These are phyloP conservation scores for Falco naumanni DNA, from an alignment of 2,797 vertebrate genomes.

Conservation along the genomic window DNA sequence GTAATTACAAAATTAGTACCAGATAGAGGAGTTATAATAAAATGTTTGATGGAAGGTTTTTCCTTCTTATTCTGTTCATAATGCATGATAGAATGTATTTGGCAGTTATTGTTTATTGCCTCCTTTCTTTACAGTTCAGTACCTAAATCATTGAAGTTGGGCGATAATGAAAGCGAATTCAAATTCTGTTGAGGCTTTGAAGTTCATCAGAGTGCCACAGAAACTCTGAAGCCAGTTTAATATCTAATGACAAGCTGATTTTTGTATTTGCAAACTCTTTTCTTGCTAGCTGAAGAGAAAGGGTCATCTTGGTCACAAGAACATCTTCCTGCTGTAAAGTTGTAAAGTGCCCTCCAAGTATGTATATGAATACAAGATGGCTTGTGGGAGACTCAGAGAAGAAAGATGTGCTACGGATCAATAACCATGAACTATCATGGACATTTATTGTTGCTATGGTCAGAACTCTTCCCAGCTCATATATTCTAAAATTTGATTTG, in stretches of 20 bases:
- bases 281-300: not conserved
- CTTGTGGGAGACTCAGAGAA: not conserved
- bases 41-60: not conserved
- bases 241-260: not conserved
- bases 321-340: not conserved
- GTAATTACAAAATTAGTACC: not conserved
- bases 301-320: not conserved
- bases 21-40: not conserved
- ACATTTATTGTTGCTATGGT: not conserved
- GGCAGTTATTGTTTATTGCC: not conserved
- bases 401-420: not conserved
- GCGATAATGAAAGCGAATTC: not conserved
- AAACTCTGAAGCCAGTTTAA: not conserved
- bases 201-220: not conserved
- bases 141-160: not conserved
- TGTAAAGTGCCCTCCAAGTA: not conserved
- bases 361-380: not conserved
- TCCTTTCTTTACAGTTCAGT: not conserved
- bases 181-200: not conserved
- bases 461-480: not conserved
- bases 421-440: not conserved
- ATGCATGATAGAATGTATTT: not conserved
- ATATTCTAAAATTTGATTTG: not conserved
- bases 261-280: not conserved
- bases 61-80: not conserved